Evolutionary conservation across 2,113 vertebrate species (phyloP).

Genomic region (Balaeniceps rex): DNA sequence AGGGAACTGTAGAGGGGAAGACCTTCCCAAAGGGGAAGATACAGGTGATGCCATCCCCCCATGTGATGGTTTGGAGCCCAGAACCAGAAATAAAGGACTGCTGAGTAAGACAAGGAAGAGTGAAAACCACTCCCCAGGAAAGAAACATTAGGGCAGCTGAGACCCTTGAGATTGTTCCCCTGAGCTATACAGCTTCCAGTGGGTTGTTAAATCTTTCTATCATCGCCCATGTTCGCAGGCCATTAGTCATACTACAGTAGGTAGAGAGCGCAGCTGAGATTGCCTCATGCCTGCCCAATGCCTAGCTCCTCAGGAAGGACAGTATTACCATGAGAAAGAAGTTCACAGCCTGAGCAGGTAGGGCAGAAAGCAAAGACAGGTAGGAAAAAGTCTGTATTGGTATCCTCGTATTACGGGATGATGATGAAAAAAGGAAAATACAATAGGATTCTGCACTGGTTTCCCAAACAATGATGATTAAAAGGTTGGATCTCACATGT

Average conservation of each 20-base stretch:
- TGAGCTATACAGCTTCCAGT: neutral
- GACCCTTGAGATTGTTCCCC: neutral
- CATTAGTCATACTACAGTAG: neutral
- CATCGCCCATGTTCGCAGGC: fast-evolving
- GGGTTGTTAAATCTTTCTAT: neutral
- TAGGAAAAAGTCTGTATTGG: neutral
- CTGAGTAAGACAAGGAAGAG: neutral
- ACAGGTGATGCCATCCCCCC: too few species aligned
- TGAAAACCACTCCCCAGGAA: neutral
- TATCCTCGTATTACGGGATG: neutral
- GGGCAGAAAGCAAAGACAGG: neutral
- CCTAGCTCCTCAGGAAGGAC: neutral
- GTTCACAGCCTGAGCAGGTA: neutral
- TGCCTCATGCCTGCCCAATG: neutral
- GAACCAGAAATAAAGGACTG: neutral
- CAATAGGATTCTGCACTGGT: neutral
- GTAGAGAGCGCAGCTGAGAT: neutral
- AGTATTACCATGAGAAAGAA: neutral
- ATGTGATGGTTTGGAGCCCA: neutral
- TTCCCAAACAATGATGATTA: neutral
- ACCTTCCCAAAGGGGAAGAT: neutral
- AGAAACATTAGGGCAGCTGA: neutral
- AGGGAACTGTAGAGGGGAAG: neutral
- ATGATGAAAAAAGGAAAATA: neutral
- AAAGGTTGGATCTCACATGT: neutral